These are phyloP conservation scores for Varanus salvator DNA, from an alignment of 2,113 vertebrate species.

Conservation along the genomic window DNA sequence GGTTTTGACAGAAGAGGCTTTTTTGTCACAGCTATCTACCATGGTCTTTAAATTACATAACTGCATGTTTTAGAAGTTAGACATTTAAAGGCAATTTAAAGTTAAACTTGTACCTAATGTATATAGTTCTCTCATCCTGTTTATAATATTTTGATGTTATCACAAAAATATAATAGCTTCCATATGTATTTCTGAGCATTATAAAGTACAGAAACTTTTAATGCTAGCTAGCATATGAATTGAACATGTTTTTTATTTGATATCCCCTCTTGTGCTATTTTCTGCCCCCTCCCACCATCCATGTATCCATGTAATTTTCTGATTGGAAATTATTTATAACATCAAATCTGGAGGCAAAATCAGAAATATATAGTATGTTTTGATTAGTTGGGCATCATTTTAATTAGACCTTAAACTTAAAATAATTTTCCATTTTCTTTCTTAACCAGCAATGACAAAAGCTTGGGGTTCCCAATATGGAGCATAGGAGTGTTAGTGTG, in stretches of 20 bases:
- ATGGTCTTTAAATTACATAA: neutral
- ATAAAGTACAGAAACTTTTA: neutral
- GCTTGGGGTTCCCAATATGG: neutral
- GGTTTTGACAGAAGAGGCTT: neutral
- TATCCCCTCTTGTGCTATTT: neutral
- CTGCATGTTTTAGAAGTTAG: neutral
- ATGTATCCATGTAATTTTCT: neutral
- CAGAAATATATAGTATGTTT: rapidly evolving
- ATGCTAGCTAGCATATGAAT: neutral
- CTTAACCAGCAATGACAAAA: neutral
- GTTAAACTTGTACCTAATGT: neutral
- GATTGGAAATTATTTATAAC: neutral
- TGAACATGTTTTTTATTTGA: neutral
- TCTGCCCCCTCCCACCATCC: no score
- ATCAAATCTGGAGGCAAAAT: neutral
- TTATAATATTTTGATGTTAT: neutral
- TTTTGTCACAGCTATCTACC: rapidly evolving
- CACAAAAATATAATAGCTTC: neutral
- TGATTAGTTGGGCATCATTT: neutral
- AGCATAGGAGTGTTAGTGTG: no score
- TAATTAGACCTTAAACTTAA: rapidly evolving
- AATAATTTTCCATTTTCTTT: neutral
- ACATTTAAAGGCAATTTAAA: neutral
- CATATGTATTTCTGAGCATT: neutral
- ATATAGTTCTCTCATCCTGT: neutral